phyloP scores from a whole-genome alignment of 23 tunicate genomes.

The Trididemnum clinides region DNA sequence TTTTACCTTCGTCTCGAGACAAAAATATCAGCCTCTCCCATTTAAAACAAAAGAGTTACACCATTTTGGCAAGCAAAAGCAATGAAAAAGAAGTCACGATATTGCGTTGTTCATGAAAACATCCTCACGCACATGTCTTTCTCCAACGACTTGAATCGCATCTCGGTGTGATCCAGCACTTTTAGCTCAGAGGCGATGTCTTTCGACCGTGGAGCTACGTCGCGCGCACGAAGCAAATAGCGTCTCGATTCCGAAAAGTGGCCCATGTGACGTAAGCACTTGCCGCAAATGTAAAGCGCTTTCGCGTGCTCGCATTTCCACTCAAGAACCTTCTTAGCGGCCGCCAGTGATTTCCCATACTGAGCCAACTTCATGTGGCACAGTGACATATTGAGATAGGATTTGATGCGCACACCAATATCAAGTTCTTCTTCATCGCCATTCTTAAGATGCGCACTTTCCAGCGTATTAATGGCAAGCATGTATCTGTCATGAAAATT shows the following conservation, averaged over 20 bases:
- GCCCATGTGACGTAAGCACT: constrained; percentile 58
- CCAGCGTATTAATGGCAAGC: constrained; percentile 67
- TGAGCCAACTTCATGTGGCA: constrained; percentile 65
- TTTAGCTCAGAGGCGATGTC: constrained; percentile 56
- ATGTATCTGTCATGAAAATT: constrained; percentile 36
- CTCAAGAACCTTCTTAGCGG: constrained; percentile 60
- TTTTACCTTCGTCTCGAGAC: no score
- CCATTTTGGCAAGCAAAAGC: no score
- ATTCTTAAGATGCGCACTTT: constrained; percentile 53
- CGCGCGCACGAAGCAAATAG: constrained; percentile 51
- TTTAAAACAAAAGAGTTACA: no score
- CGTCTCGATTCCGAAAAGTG: constrained; percentile 40
- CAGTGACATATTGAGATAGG: constrained; percentile 73
- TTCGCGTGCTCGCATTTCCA: constrained; percentile 58
- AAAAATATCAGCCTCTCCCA: no score
- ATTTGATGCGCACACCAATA: constrained; percentile 29
- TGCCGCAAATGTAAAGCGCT: constrained; percentile 85
- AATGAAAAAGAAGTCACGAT: no score
- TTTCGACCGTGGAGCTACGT: constrained; percentile 46
- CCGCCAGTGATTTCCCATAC: constrained; percentile 70
- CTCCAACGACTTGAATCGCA: constrained; percentile 23
- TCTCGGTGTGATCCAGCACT: constrained; percentile 41
- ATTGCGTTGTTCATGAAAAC: constrained; percentile 48
- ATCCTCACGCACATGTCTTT: constrained; percentile 72
- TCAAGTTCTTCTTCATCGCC: constrained; percentile 54